Evolutionary conservation across 1,140 invertebrate genomes (phyloP), one percentile per base, ranked within the genome.

Genomic region (roundworm (Caenorhabditis elegans)): DNA sequence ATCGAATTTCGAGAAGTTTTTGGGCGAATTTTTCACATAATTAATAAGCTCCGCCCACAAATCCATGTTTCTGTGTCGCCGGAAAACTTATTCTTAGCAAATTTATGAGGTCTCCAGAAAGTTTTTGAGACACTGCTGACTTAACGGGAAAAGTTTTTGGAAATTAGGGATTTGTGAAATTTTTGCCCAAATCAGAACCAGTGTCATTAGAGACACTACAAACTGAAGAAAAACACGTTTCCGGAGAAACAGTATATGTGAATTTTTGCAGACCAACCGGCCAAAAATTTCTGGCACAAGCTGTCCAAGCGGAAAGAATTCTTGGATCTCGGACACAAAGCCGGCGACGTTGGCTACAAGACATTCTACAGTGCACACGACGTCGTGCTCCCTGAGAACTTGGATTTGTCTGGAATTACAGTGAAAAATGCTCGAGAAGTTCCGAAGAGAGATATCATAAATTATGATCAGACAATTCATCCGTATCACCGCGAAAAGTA

Each of bases 401-500:
- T 60, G 15, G 53, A 60, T 34, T 24, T 6, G 2, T 17, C 10
- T 31, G 53, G 53, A 31, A 60, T 60, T 31, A 31, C 53, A 31
- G 19, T 60, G 4, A 17, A 17, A 17, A 60, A 31, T 60, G 53
- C 53, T 2, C 13, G 11, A 17, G 53, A 60, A 17, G 53, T 60
- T 60, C 53, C 53, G n/a, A 31, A 31, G 13, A 34, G n/a, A 17
- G 53, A 60, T 31, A 60, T 60, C 26, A 60, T 60, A 17, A 17
- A 34, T 17, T 60, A 60, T 22, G 53, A 60, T 60, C 53, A 60
- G 28, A 60, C 19, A 15, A 34, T 60, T 60, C 53, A 60, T 60
- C 53, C 53, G 34, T 60, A 60, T 60, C 53, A 60, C 10, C 53
- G 53, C n/a, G 53, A 60, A 6, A 60, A 60, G 15, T 60, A 60